phyloP scores from a whole-genome alignment of 2,888 invertebrate species.

The Adelognathus sp. region DNA sequence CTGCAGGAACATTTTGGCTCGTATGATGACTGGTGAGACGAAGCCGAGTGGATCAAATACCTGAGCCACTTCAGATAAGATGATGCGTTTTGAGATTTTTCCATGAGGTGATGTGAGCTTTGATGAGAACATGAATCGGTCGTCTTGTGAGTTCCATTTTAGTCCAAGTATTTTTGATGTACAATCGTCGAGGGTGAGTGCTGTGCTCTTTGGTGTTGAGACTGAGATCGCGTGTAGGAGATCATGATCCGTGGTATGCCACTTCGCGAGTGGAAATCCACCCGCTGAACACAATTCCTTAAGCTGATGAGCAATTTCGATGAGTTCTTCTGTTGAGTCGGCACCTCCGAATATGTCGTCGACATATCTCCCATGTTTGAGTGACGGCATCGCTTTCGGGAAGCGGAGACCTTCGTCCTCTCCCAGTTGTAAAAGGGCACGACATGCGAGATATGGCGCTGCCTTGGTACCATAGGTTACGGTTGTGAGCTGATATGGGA shows the following conservation, averaged over 20 bases:
- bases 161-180: conserved; percentile 48
- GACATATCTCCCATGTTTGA: conserved; percentile 27
- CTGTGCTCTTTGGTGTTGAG: too few species aligned
- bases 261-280: conserved; percentile 47
- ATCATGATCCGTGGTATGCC: conserved; percentile 10
- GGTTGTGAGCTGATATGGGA: conserved; percentile 11
- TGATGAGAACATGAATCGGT: conserved; percentile 22
- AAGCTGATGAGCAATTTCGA: conserved; percentile 20
- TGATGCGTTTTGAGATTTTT: conserved; percentile 23
- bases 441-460: conserved; percentile 44
- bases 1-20: conserved; percentile 52
- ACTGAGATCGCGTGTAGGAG: not conserved
- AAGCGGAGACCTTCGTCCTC: conserved; percentile 38
- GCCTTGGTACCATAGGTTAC: conserved; percentile 24
- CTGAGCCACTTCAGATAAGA: conserved; percentile 42
- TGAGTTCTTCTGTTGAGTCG: conserved; percentile 21
- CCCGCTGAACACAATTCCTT: conserved; percentile 29
- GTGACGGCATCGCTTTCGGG: conserved; percentile 17
- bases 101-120: too few species aligned
- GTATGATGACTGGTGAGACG: conserved; percentile 38
- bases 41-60: conserved; percentile 53
- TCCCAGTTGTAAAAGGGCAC: conserved; percentile 1
- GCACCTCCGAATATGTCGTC: conserved; percentile 51
- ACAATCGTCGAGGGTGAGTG: conserved; percentile 35
- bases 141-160: conserved; percentile 9